phyloP scores from a whole-genome alignment of 2,113 vertebrate genomes.

The Gambusia affinis region DNA sequence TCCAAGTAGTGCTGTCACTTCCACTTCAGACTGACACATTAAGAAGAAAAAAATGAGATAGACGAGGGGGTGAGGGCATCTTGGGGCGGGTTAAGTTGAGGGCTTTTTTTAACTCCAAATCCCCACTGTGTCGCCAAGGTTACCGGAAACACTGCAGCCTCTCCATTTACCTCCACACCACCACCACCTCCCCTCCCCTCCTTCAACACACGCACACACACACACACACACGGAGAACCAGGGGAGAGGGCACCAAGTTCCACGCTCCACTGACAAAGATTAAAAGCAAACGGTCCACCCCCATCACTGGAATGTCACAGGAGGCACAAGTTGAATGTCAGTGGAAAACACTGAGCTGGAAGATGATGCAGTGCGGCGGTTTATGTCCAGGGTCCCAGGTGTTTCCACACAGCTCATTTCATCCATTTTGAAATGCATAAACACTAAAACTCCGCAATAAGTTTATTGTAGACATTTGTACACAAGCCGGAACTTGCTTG shows the following conservation, averaged over 20 bases:
- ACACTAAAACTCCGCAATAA: background rate
- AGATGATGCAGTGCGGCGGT: background rate
- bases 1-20: slow-evolving; percentile 69
- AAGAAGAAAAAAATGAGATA: slow-evolving; percentile 66
- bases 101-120: slow-evolving; percentile 73
- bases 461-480: background rate
- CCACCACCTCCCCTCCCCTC: slow-evolving; percentile 13
- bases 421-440: background rate
- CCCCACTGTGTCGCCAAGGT: slow-evolving; percentile 79
- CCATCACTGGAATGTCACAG: slow-evolving; percentile 68
- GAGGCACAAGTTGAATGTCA: slow-evolving; percentile 76
- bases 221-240: slow-evolving; percentile 46
- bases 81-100: slow-evolving; percentile 67
- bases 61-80: slow-evolving; percentile 45
- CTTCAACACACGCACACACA: slow-evolving; percentile 16
- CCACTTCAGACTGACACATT: slow-evolving; percentile 76
- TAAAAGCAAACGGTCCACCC: slow-evolving; percentile 70
- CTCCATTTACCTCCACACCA: slow-evolving; percentile 59
- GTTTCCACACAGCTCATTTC: no score
- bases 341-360: slow-evolving; percentile 41
- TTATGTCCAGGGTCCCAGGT: background rate
- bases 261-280: slow-evolving; percentile 75
- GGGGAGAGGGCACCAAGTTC: slow-evolving; percentile 68
- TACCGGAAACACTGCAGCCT: slow-evolving; percentile 80
- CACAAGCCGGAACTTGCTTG: background rate